Conservation (phyloP, 2,888 invertebrate genomes). For the Silvanus unidentatus region DNA sequence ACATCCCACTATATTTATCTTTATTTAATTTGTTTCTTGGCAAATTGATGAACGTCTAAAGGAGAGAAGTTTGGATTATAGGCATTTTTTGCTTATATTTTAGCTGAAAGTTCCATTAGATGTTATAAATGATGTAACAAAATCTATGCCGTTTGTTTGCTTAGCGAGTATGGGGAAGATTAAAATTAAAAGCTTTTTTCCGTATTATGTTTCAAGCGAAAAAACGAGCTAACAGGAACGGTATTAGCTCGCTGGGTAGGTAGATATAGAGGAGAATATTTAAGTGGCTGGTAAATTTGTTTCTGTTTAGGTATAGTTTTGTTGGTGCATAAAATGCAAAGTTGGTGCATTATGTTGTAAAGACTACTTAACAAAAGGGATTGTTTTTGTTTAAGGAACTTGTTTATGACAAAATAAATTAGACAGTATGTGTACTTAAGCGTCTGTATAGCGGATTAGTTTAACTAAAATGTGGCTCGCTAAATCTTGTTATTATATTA, state of each 20-base stretch:
- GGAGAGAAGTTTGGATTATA: conserved; percentile 10
- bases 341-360: too few species aligned
- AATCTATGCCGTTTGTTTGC: conserved; percentile 36
- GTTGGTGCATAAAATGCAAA: too few species aligned
- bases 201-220: conserved; percentile 6
- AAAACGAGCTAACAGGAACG: conserved; percentile 18
- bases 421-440: too few species aligned
- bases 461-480: too few species aligned
- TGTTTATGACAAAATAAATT: too few species aligned
- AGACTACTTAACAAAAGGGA: too few species aligned
- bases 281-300: conserved; percentile 22
- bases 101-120: conserved; percentile 33
- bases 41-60: too few species aligned
- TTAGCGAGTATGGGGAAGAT: conserved; percentile 23
- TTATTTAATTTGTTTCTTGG: too few species aligned
- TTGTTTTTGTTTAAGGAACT: too few species aligned
- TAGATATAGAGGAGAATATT: conserved; percentile 20
- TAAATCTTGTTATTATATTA: too few species aligned
- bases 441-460: too few species aligned
- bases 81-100: conserved; percentile 21
- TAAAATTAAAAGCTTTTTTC: conserved; percentile 31
- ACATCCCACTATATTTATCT: conserved; percentile 1
- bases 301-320: conserved; percentile 5
- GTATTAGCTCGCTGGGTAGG: conserved; percentile 6
- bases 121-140: conserved; percentile 41